These are phyloP conservation scores for Baccha elongata DNA, from an alignment of 2,888 invertebrate species.

Conservation along the genomic window DNA sequence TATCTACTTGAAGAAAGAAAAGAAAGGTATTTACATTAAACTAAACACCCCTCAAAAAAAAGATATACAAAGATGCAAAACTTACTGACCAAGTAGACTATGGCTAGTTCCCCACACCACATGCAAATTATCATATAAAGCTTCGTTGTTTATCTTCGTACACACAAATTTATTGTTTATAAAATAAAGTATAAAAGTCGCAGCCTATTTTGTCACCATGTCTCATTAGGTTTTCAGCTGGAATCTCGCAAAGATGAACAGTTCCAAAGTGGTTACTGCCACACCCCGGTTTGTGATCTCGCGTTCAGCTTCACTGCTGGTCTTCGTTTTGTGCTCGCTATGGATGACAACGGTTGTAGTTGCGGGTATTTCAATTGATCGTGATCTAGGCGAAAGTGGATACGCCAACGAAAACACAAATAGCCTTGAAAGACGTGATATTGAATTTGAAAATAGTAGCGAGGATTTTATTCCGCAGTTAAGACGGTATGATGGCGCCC, in stretches of 20 bases:
- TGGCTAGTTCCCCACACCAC: constrained; percentile 54
- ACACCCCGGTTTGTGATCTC: constrained; percentile 46
- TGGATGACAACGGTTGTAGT: constrained; percentile 58
- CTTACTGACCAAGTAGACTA: constrained; percentile 33
- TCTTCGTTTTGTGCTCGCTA: constrained; percentile 46
- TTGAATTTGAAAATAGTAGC: constrained; percentile 75
- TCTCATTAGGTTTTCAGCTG: constrained; percentile 82
- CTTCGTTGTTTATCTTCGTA: constrained; percentile 11
- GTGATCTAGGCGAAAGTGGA: constrained; percentile 62
- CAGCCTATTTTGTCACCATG: constrained; percentile 80
- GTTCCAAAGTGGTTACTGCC: constrained; percentile 55
- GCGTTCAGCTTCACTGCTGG: constrained; percentile 19
- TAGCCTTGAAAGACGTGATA: constrained; percentile 69
- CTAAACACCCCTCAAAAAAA: constrained; percentile 25
- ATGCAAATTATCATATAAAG: constrained; percentile 52
- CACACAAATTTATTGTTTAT: constrained; percentile 65
- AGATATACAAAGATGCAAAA: constrained; percentile 38
- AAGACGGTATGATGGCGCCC: constrained; percentile 89
- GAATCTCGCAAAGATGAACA: constrained; percentile 82
- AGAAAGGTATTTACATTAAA: constrained; percentile 50
- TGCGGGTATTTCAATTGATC: constrained; percentile 70
- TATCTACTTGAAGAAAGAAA: constrained; percentile 50
- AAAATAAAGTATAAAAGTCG: constrained; percentile 80
- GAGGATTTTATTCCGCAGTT: constrained; percentile 77
- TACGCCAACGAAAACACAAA: constrained; percentile 76